These are phyloP conservation scores for Oligia fasciuncula DNA, from an alignment of 2,888 invertebrate species.

Conservation along the genomic window DNA sequence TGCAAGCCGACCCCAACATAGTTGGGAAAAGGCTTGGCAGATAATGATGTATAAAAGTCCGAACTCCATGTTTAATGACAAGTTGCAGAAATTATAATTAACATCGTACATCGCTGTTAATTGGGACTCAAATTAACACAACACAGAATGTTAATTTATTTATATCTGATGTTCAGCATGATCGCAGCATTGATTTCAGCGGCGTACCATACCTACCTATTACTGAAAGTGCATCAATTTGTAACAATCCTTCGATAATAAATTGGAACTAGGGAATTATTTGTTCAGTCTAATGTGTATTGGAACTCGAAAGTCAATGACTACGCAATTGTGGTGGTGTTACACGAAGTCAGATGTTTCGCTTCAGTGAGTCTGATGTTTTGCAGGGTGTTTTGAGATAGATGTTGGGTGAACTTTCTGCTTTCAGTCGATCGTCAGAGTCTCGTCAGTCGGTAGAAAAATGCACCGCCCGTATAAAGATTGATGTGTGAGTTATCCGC, in stretches of 20 bases:
- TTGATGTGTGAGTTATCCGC: not conserved
- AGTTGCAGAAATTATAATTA: slow-evolving; percentile 14
- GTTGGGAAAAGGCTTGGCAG: too few relatives aligned
- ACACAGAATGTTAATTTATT: slow-evolving; percentile 39
- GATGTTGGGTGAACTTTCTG: slow-evolving; percentile 1
- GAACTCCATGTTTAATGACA: not conserved
- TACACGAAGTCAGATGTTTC: not conserved
- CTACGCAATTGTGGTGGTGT: not conserved
- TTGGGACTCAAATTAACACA: slow-evolving; percentile 32
- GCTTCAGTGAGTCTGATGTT: not conserved
- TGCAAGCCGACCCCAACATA: too few relatives aligned
- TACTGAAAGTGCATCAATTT: slow-evolving; percentile 1
- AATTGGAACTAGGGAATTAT: slow-evolving; percentile 11
- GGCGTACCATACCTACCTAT: not conserved
- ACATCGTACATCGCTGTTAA: slow-evolving; percentile 18
- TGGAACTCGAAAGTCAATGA: slow-evolving; percentile 5
- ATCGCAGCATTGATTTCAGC: slow-evolving; percentile 21
- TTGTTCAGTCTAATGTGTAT: slow-evolving; percentile 1
- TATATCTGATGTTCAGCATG: slow-evolving; percentile 30
- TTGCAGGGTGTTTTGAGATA: not conserved
- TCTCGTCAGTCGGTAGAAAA: slow-evolving; percentile 19
- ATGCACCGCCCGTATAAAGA: not conserved
- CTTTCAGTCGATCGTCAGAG: slow-evolving; percentile 7
- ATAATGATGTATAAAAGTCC: not conserved
- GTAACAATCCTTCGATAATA: not conserved